These are phyloP conservation scores for Platycheirus albimanus DNA, from an alignment of 2,888 invertebrate species.

Conservation along the genomic window DNA sequence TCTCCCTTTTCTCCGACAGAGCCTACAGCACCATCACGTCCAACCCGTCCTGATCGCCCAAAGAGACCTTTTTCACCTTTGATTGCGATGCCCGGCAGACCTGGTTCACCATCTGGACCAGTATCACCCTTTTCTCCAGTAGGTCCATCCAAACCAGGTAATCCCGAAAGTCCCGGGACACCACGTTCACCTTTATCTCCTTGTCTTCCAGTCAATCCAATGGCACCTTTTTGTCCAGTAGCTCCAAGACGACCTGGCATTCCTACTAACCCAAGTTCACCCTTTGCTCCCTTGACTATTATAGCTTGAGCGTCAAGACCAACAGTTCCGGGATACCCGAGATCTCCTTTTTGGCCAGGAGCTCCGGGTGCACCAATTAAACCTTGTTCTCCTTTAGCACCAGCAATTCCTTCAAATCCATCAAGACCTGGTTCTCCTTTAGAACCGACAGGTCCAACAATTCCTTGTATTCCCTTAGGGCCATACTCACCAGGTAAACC, in stretches of 20 bases:
- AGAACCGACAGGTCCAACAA: constrained; percentile 77
- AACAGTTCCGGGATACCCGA: constrained; percentile 89
- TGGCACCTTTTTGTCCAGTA: constrained; percentile 84
- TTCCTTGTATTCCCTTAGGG: constrained; percentile 84
- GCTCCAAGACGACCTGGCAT: constrained; percentile 85
- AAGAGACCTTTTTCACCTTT: constrained; percentile 93
- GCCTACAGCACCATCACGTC: constrained; percentile 88
- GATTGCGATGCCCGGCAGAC: constrained; percentile 86
- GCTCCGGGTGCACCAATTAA: constrained; percentile 89
- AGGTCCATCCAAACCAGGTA: constrained; percentile 84
- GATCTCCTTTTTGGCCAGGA: constrained; percentile 83
- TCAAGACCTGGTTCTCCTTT: constrained; percentile 90
- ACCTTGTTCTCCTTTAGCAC: constrained; percentile 85
- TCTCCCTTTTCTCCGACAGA: constrained; percentile 89
- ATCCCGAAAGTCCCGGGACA: constrained; percentile 84
- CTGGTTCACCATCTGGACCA: constrained; percentile 87
- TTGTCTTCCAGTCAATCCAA: constrained; percentile 83
- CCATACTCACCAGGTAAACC: constrained; percentile 87
- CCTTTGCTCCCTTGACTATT: constrained; percentile 89
- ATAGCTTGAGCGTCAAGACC: constrained; percentile 85
- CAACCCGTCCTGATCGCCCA: constrained; percentile 89
- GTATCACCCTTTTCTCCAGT: constrained; percentile 84
- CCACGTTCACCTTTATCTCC: constrained; percentile 87
- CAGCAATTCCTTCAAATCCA: constrained; percentile 82
- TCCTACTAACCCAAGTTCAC: constrained; percentile 88